Conservation (phyloP, 2,113 vertebrate species). For the Nesoenas mayeri region DNA sequence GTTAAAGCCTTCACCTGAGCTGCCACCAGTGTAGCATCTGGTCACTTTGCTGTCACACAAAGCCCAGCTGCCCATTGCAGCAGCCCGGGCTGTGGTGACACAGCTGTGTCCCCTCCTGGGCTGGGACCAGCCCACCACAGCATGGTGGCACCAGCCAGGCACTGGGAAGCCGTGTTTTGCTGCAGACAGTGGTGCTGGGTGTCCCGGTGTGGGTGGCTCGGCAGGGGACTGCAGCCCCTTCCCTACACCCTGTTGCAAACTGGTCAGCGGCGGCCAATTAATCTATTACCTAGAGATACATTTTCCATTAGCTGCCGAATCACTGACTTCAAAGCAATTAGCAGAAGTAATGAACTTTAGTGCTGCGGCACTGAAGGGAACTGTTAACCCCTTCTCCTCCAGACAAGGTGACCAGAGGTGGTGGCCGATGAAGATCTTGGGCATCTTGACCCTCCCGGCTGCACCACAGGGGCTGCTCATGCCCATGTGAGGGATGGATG, state of each 20-base stretch:
- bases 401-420: accelerated
- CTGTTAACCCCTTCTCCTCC: not conserved
- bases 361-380: not conserved
- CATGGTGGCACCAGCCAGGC: accelerated
- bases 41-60: accelerated
- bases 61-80: accelerated
- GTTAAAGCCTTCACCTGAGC: not conserved
- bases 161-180: accelerated
- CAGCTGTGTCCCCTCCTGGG: not conserved
- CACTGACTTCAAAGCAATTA: slow-evolving; percentile 63
- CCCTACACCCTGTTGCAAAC: not conserved
- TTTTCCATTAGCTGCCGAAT: slow-evolving; percentile 49
- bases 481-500: not conserved
- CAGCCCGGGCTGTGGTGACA: accelerated
- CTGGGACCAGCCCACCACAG: not conserved
- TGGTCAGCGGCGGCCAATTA: not conserved
- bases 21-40: not conserved
- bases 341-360: slow-evolving; percentile 57
- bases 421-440: accelerated
- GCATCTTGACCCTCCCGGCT: accelerated
- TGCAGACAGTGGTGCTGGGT: not conserved
- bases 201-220: accelerated
- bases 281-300: slow-evolving; percentile 24
- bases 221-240: not conserved
- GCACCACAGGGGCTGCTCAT: not conserved